Evolutionary conservation across 1,140 invertebrate genomes (phyloP).

Genomic region (Periplaneta americana): DNA sequence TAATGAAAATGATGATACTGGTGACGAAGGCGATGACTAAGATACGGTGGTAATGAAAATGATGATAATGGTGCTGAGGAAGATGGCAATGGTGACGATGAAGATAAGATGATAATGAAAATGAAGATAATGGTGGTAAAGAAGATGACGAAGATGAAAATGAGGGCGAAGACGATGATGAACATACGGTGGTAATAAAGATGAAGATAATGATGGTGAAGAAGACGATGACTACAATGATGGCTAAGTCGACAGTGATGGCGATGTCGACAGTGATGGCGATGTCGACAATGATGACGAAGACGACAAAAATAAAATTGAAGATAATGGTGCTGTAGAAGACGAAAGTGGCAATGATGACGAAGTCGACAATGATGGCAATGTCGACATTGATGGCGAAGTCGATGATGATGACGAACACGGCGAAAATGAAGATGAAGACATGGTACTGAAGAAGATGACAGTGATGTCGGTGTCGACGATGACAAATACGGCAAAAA

Average conservation of each 20-base stretch:
- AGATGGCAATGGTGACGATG: no score
- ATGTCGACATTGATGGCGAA: background rate
- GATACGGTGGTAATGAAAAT: no score
- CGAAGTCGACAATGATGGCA: background rate
- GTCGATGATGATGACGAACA: background rate
- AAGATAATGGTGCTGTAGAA: conserved; percentile 10
- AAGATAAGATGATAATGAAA: no score
- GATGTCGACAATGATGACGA: conserved; percentile 22
- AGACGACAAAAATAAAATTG: background rate
- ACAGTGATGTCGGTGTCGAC: no score
- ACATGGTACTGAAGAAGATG: no score
- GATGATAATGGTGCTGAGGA: no score
- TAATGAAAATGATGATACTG: background rate
- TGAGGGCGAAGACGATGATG: background rate
- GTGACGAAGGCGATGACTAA: background rate
- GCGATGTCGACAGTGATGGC: conserved; percentile 10
- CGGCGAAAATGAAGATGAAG: no score
- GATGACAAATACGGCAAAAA: no score
- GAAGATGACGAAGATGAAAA: background rate
- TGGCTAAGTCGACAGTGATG: background rate
- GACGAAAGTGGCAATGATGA: background rate
- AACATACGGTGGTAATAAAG: background rate
- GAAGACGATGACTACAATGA: background rate
- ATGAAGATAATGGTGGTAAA: background rate
- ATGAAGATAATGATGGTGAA: background rate